These are phyloP conservation scores for Acanthosepion esculentum DNA, from an alignment of 2,888 invertebrate genomes.

Conservation along the genomic window DNA sequence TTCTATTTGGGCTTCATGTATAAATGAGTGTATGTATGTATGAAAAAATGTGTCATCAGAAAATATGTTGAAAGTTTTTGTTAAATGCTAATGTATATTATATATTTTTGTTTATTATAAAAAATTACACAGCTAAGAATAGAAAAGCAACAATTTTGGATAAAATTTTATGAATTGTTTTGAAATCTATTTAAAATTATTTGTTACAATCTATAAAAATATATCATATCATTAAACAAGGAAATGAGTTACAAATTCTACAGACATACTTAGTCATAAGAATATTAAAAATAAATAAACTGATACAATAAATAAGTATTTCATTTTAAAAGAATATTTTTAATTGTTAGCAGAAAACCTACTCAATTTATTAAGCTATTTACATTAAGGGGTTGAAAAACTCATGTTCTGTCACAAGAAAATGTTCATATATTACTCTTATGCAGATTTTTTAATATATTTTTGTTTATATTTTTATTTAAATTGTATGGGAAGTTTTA, in stretches of 20 bases:
- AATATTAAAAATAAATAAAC: not conserved
- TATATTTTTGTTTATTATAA: not conserved
- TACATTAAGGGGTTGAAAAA: not conserved
- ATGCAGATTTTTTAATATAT: not conserved
- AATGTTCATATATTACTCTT: not conserved
- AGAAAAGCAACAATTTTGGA: not conserved
- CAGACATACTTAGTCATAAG: not conserved
- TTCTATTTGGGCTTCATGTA: not conserved
- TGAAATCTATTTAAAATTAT: not conserved
- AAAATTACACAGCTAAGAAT: not conserved
- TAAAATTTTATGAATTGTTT: not conserved
- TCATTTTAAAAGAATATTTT: not conserved
- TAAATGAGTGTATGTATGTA: not conserved
- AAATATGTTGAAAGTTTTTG: not conserved
- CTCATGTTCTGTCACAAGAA: not conserved
- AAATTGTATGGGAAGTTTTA: not conserved
- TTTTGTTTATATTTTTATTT: not conserved
- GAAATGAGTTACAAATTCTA: not conserved
- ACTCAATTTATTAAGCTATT: not conserved
- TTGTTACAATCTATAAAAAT: not conserved
- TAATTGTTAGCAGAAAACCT: too few relatives aligned
- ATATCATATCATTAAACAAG: not conserved
- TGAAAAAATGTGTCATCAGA: not conserved
- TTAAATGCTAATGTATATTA: not conserved
- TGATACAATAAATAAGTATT: not conserved